A percentile compares a stretch with the other conserved stretches of the same genome.
Evolutionary conservation across 2,888 invertebrate species (phyloP).

Genomic region (Ophion obscuratus): DNA sequence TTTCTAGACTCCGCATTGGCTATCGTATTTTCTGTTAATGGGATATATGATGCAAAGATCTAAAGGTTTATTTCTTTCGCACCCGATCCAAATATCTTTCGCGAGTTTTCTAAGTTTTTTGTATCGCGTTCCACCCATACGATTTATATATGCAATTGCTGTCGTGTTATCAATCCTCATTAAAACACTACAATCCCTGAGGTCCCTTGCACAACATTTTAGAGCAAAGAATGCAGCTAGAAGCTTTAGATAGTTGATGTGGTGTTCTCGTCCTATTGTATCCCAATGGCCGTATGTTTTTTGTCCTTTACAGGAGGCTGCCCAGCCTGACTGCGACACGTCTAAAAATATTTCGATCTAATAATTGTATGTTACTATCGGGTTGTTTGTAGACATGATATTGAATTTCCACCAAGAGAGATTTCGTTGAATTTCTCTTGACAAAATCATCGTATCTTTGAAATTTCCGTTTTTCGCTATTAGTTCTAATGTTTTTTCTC

Average conservation of each 20-base stretch:
- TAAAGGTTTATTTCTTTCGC: constrained; percentile 8
- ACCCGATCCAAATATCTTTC: background rate
- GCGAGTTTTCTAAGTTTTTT: background rate
- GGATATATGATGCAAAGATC: constrained; percentile 1
- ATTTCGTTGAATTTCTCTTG: constrained; percentile 31
- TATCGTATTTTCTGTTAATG: background rate
- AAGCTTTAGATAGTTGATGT: constrained; percentile 47
- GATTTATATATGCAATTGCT: constrained; percentile 23
- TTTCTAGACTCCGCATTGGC: background rate
- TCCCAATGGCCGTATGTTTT: constrained; percentile 10
- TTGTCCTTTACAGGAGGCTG: constrained; percentile 7
- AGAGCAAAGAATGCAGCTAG: constrained; percentile 38
- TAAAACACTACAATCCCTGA: background rate
- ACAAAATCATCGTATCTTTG: constrained; percentile 29
- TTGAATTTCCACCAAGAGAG: constrained; percentile 55
- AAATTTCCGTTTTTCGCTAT: no score
- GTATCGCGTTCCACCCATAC: background rate
- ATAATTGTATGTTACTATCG: constrained; percentile 26
- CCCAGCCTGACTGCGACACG: constrained; percentile 26
- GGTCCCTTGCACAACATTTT: background rate
- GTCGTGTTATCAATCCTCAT: constrained; percentile 18
- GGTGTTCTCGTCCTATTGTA: constrained; percentile 3
- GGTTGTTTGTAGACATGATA: constrained; percentile 9
- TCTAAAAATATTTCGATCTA: constrained; percentile 34
- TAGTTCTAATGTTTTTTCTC: no score